Evolutionary conservation across 2,888 invertebrate genomes (phyloP), one percentile per base, ranked within the genome.

Genomic region (Colostygia pectinataria): DNA sequence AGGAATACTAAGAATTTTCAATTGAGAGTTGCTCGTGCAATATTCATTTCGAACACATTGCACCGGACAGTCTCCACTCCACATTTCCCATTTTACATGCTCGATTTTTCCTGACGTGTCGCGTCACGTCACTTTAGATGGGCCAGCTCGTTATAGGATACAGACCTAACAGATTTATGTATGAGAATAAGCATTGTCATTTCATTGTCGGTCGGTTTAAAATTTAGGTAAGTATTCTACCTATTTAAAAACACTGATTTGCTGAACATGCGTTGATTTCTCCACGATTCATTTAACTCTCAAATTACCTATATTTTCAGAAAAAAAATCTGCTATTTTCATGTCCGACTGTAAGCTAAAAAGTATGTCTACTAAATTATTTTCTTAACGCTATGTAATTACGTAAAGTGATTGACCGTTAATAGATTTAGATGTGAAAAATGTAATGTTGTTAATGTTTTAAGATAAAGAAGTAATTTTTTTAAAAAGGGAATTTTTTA

Each of bases 401-500:
- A 69, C 72, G 73, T 77, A 79, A 85, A 83, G 83, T 86, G 86
- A 87, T 87, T 80, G 79, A 88, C 80, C 84, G 89, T 90, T 90
- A 83, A 85, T 90, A 90, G 89, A 84, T 74, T 85, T 90, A 90
- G 90, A 83, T 80, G 87, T 88, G 88, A 81, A 83, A 77, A 87
- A 81, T 89, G 90, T 90, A 90, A 90, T 80, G 90, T 90, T 90
- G 90, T 90, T 92, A 92, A 91, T 87, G 89, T 91, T 91, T 91
- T 93, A 93, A 92, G 92, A 82, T 88, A 82, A 76, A 80, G 43
- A 84, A 91, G 91, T 92, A 92, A 92, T 90, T 93, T 93, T 93
- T 93, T 92, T 93, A 93, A 92, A 91, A 91, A 90, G 92, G 91
- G 81, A 87, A 83, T 88, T 91, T 91, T 91, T 91, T 90, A 92